Conservation (phyloP, 1,140 invertebrate species). For the Stegodyphus mimosarum region DNA sequence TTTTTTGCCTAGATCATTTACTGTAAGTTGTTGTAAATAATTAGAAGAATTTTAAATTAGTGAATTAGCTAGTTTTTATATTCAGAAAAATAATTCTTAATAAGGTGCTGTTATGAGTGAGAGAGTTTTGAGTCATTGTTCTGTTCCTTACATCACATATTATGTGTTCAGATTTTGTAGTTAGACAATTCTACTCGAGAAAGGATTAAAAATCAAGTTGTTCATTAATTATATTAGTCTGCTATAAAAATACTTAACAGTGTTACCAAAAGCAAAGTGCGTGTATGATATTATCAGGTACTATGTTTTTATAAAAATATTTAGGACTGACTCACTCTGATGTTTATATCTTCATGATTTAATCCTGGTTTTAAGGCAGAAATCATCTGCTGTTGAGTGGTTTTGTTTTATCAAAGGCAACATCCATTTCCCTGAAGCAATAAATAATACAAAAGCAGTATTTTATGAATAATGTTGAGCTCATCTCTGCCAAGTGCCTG, state of each 20-base stretch:
- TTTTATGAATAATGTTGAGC: slow-evolving; percentile 58
- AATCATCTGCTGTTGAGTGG: neutral
- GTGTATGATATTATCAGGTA: neutral
- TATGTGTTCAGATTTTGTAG: no score
- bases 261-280: neutral
- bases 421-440: slow-evolving; percentile 45
- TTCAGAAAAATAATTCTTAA: no score
- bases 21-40: neutral
- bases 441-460: slow-evolving; percentile 43
- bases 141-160: no score
- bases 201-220: no score
- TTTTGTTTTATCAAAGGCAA: neutral
- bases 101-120: no score
- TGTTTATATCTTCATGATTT: neutral
- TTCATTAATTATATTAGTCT: no score
- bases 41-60: neutral
- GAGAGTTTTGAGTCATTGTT: no score
- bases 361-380: neutral
- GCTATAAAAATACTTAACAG: neutral
- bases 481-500: slow-evolving; percentile 56
- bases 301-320: neutral
- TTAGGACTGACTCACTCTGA: neutral
- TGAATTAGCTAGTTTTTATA: no score
- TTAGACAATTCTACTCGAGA: no score
- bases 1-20: neutral